Base-by-base conservation (phyloP, 2,797 vertebrate genomes). In the Eospalax fontanierii region DNA sequence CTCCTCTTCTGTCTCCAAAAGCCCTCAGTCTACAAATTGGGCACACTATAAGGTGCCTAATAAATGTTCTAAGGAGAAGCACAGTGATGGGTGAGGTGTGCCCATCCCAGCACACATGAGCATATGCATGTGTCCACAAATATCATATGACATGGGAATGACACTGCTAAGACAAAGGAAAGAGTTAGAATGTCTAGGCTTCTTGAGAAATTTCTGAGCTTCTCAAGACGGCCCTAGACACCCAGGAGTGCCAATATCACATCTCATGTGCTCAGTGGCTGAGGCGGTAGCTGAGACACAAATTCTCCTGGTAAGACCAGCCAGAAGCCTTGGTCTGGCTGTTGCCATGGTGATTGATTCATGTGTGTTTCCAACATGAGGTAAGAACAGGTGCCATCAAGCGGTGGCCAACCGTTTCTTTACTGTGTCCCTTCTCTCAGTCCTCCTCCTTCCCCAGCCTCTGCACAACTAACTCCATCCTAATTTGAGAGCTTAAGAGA, bases 1-100 rank as follows among this genome's bases (percentile, higher is more conserved):
- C 66, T 90, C 91, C 91, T 79, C 26, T 93, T 87, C 30, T 63
- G 14, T 21, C 33, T 95, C 54, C 38, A 74, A 70, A 93, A 93
- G 15, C 38, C 73, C 19, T 11, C 3, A 30, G 14, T 59, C 73
- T 80, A 95, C 8, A 87, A 90, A 38, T 33, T 71, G 71, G 50
- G 33, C n/a, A 88, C 21, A 50, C 18, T 81, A 6, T 65, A 70
- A 7, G 14, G 4, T 24, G 3, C 30, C 84, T 91, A 38, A 85
- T 75, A 86, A 80, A 46, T 76, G 57, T 50, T 71, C 46, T 70
- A 59, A 19, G 63, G 30, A 75, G 4, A 11, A 15, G 14, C 4
- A 22, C 43, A 28, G 46, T 12, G 38, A 84, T 46, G 28, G 43
- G 9, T 0, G 1, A 46, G 12, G 38, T 46, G 9, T 19, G 6